A percentile compares a stretch with the other conserved stretches of the same genome.
Conservation (phyloP, 2,888 invertebrate genomes). For the Dasysyrphus tricinctus region DNA sequence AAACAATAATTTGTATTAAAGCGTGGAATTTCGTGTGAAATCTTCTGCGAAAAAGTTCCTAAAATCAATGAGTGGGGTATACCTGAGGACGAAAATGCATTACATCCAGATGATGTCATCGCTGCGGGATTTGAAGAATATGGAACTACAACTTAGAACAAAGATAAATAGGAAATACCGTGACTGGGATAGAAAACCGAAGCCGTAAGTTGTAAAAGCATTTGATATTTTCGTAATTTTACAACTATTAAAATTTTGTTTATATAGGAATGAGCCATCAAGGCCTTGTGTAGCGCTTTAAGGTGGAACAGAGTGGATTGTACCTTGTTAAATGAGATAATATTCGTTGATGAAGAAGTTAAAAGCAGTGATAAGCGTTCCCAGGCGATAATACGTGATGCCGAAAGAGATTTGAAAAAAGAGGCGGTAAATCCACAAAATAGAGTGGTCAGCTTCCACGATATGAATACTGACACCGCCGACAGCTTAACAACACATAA, state of each 20-base stretch:
- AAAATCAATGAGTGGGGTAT: constrained; percentile 49
- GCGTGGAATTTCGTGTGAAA: constrained; percentile 82
- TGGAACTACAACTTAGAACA: constrained; percentile 89
- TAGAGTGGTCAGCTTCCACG: constrained; percentile 79
- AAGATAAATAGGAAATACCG: constrained; percentile 87
- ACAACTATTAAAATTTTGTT: neutral
- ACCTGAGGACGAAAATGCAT: constrained; percentile 78
- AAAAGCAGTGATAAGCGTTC: constrained; percentile 86
- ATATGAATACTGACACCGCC: constrained; percentile 73
- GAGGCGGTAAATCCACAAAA: constrained; percentile 77
- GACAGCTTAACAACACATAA: constrained; percentile 52
- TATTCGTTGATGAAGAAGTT: constrained; percentile 83
- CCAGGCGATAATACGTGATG: constrained; percentile 87
- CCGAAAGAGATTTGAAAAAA: constrained; percentile 86
- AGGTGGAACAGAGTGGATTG: constrained; percentile 84
- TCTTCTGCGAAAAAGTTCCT: constrained; percentile 78
- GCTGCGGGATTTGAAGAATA: constrained; percentile 86
- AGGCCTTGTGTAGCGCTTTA: constrained; percentile 81
- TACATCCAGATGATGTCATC: constrained; percentile 83
- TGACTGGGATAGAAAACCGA: constrained; percentile 83
- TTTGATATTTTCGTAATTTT: neutral
- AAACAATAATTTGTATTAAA: constrained; percentile 60
- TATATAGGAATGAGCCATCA: constrained; percentile 77
- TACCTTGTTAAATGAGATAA: constrained; percentile 83
- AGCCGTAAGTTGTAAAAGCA: constrained; percentile 79